Conservation (phyloP, 2,888 invertebrate species). For the Nomada ruficornis region DNA sequence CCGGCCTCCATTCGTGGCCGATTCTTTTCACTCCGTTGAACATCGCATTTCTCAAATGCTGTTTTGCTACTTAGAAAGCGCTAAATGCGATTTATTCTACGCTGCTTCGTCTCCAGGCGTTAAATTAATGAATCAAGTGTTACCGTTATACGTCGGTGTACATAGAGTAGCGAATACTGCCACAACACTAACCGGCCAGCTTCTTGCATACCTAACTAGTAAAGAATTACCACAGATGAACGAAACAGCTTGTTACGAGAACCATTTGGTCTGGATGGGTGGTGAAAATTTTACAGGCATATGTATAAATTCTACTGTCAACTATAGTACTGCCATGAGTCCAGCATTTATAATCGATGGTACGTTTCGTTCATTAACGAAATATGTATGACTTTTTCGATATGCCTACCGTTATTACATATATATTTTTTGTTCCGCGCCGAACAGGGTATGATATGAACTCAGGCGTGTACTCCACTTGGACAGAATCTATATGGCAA, state of each 20-base stretch:
- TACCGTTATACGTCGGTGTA: conserved; percentile 88
- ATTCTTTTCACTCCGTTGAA: conserved; percentile 60
- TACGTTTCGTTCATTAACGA: conserved; percentile 75
- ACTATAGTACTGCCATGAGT: conserved; percentile 90
- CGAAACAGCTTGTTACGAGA: conserved; percentile 83
- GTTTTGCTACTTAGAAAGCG: conserved; percentile 90
- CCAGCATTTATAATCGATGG: conserved; percentile 92
- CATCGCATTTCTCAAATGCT: conserved; percentile 86
- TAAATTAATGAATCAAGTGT: conserved; percentile 82
- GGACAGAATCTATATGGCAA: conserved; percentile 95
- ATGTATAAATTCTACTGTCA: conserved; percentile 91
- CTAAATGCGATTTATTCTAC: conserved; percentile 89
- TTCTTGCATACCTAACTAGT: conserved; percentile 88
- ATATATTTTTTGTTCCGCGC: conserved; percentile 44
- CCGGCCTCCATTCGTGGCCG: conserved; percentile 76
- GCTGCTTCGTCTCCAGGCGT: conserved; percentile 86
- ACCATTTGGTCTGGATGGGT: conserved; percentile 86
- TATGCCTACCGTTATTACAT: conserved; percentile 17
- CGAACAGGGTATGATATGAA: conserved; percentile 90
- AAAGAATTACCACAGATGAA: conserved; percentile 83
- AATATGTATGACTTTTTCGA: background rate
- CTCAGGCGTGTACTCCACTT: conserved; percentile 92
- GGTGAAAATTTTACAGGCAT: conserved; percentile 88
- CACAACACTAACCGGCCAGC: conserved; percentile 87
- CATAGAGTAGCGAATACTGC: conserved; percentile 84